Base-by-base conservation (phyloP, 1,140 invertebrate genomes). In the Sminthurides bifidus region DNA sequence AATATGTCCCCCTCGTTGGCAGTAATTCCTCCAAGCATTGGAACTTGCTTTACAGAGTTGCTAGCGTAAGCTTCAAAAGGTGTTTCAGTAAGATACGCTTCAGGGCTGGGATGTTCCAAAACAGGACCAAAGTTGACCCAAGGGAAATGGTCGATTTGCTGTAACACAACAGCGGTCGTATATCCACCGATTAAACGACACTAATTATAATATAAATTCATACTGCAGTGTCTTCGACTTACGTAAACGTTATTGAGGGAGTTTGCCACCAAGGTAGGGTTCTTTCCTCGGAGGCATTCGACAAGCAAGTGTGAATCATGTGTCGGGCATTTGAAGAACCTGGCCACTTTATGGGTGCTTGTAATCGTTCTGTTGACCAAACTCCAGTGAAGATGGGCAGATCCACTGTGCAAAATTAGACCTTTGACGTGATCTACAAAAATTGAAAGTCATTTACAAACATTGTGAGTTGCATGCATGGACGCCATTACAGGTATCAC, bases 341-440 rank as follows among this genome's bases (percentile, higher is more conserved):
- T 14, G 17, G 46, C 48, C 24, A 51, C 46, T 17, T 49, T 23
- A 3, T 21, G 24, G 29, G 46, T 33, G 35, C 21, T 49, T 8
- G 17, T 31, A 30, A 49, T 17, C 4, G 46, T 49, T 35, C 27
- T 6, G 31, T 49, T 49, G 3, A 33, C 29, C 8, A 57, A 14
- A 43, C 46, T 50, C 55, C 55, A 57, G 27, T 57, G 55, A n/a
- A 41, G 5, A 12, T 40, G 23, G 23, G 55, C 55, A 5, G 48
- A 43, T 2, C 55, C 55, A 30, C 19, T 29, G 27, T 30, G 49
- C 2, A 46, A 43, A 33, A 57, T 52, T 2, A 27, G 48, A 26
- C 27, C 44, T 3, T 21, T 2, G 10, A 57, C 31, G 21, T 41
- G 24, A 26, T 19, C 55, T 44, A 15, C 4, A 55, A 43, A 8